These are phyloP conservation scores for Nannospalax galili DNA, from an alignment of 2,113 vertebrate genomes.

Conservation along the genomic window DNA sequence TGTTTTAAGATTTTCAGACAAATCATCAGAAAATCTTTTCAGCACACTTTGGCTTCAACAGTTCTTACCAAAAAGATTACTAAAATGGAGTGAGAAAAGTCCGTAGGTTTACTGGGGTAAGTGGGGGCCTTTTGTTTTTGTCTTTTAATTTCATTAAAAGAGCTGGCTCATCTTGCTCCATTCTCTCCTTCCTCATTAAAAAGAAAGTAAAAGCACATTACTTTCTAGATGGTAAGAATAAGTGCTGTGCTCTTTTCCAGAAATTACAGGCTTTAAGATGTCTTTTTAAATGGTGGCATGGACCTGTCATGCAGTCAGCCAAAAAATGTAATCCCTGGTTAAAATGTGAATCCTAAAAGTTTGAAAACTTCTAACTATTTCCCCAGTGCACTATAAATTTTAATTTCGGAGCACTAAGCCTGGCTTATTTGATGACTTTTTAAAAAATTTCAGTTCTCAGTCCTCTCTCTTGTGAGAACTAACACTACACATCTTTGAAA, in stretches of 20 bases:
- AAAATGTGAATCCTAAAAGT: constrained; percentile 83
- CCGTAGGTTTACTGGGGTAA: background rate
- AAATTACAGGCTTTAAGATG: constrained; percentile 72
- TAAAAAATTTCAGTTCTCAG: constrained; percentile 12
- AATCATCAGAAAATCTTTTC: constrained; percentile 57
- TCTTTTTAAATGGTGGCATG: constrained; percentile 76
- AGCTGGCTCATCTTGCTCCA: constrained; percentile 26
- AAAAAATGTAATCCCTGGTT: constrained; percentile 85
- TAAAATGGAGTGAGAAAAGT: constrained; percentile 41
- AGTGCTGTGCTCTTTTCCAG: constrained; percentile 59
- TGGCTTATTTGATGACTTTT: constrained; percentile 1
- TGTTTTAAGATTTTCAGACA: constrained; percentile 39
- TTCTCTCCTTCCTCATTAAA: constrained; percentile 65
- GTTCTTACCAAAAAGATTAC: background rate
- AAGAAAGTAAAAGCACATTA: constrained; percentile 59
- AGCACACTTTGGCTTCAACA: constrained; percentile 57
- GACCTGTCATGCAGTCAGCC: constrained; percentile 85
- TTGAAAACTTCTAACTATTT: constrained; percentile 80
- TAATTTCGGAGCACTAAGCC: constrained; percentile 20
- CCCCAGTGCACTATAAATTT: constrained; percentile 51
- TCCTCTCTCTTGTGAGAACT: constrained; percentile 33
- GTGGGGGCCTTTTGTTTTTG: background rate
- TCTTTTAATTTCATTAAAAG: constrained; percentile 33
- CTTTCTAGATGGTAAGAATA: constrained; percentile 70
- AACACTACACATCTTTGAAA: constrained; percentile 61